Evolutionary conservation across 2,888 invertebrate genomes (phyloP).

Genomic region (Liodrosophila aerea): DNA sequence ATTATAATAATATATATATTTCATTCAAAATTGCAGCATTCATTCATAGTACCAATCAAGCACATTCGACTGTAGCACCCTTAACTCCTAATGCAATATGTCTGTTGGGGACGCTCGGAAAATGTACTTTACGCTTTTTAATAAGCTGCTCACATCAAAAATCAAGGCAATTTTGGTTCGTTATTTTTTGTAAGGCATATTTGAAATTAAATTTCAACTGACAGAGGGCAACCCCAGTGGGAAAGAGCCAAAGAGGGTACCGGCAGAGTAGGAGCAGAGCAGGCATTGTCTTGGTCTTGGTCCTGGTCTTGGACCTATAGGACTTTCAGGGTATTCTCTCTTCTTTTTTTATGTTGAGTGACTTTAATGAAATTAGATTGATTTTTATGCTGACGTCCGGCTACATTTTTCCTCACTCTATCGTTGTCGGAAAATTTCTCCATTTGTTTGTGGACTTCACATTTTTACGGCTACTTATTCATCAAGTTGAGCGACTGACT

Average conservation of each 20-base stretch:
- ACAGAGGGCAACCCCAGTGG: not conserved
- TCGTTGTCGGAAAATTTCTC: not conserved
- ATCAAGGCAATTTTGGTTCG: conserved; percentile 12
- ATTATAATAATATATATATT: too few relatives aligned
- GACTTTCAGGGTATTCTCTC: conserved; percentile 7
- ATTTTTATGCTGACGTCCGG: conserved; percentile 68
- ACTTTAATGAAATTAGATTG: conserved; percentile 75
- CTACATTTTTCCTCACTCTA: conserved; percentile 3
- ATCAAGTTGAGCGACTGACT: conserved; percentile 73
- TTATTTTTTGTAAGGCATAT: conserved; percentile 31
- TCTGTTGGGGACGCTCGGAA: not conserved
- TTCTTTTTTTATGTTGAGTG: conserved; percentile 58
- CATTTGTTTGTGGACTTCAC: conserved; percentile 39
- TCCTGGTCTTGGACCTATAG: not conserved
- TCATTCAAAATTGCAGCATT: too few relatives aligned
- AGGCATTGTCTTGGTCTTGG: conserved; percentile 43
- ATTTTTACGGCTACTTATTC: conserved; percentile 71
- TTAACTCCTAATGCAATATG: too few relatives aligned
- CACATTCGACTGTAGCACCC: too few relatives aligned
- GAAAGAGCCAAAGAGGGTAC: not conserved
- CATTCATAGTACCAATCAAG: too few relatives aligned
- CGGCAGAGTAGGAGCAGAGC: not conserved
- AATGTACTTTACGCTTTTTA: conserved; percentile 19
- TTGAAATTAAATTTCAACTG: conserved; percentile 45
- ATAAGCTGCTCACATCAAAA: conserved; percentile 36